A percentile compares a stretch with the other conserved stretches of the same genome.
Conservation (phyloP, 2,113 vertebrate species). For the Ictalurus punctatus region DNA sequence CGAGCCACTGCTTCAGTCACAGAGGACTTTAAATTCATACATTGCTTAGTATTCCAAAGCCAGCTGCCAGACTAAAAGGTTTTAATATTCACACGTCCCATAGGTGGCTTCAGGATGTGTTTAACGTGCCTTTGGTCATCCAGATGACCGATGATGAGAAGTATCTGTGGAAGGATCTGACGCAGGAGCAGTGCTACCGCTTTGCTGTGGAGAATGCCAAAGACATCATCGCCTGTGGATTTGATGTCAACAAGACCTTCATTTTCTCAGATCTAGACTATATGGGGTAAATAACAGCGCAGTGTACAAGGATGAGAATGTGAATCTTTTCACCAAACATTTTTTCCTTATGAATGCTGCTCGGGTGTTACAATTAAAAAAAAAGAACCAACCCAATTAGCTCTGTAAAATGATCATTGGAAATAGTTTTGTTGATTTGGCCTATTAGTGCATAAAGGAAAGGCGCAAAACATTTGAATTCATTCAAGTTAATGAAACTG, state of each 20-base stretch:
- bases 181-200: slow-evolving; percentile 82
- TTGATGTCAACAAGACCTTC: slow-evolving; percentile 94
- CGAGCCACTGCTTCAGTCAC: neutral
- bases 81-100: neutral
- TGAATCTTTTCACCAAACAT: neutral
- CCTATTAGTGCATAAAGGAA: neutral
- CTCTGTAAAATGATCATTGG: neutral
- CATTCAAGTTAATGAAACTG: neutral
- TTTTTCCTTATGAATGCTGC: too few species aligned
- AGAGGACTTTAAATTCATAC: neutral
- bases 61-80: neutral
- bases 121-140: slow-evolving; percentile 90
- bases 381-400: neutral
- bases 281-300: slow-evolving; percentile 82
- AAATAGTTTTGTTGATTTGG: neutral
- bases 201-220: slow-evolving; percentile 89
- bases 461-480: neutral
- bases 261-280: slow-evolving; percentile 97
- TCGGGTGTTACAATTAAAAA: too few species aligned
- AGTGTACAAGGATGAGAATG: neutral
- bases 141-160: slow-evolving; percentile 98
- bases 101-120: slow-evolving; percentile 96
- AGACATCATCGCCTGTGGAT: slow-evolving; percentile 96
- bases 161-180: slow-evolving; percentile 96
- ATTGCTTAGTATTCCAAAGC: neutral